Evolutionary conservation across 2,888 invertebrate species (phyloP).

Genomic region (Lepidochitona cinerea): DNA sequence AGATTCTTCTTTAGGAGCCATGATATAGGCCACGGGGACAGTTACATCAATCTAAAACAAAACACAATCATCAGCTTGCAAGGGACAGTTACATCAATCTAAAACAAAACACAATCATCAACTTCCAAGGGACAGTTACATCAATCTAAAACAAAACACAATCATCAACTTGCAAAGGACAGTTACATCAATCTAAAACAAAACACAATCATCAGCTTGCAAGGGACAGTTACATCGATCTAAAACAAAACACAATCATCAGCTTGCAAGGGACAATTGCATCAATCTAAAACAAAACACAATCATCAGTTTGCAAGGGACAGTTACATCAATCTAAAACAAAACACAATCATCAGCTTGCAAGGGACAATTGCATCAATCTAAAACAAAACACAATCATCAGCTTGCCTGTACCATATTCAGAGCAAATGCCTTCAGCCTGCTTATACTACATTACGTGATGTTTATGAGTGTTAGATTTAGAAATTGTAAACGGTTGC

Average conservation of each 20-base stretch:
- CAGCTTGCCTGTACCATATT: too few species aligned
- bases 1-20: slow-evolving; percentile 94
- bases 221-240: neutral
- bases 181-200: neutral
- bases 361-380: too few species aligned
- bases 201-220: too few species aligned
- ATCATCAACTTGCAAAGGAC: neutral
- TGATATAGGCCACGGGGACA: slow-evolving; percentile 85
- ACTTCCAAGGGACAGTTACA: neutral
- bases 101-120: neutral
- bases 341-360: too few species aligned
- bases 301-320: neutral
- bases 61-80: neutral
- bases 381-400: too few species aligned
- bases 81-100: neutral
- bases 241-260: neutral
- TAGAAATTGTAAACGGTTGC: too few species aligned
- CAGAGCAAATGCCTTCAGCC: too few species aligned
- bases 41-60: slow-evolving; percentile 80
- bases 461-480: too few species aligned
- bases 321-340: neutral
- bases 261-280: neutral
- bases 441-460: too few species aligned
- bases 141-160: neutral
- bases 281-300: neutral